Evolutionary conservation across 1,140 invertebrate species (phyloP).

Genomic region (Pectinophora gossypiella): DNA sequence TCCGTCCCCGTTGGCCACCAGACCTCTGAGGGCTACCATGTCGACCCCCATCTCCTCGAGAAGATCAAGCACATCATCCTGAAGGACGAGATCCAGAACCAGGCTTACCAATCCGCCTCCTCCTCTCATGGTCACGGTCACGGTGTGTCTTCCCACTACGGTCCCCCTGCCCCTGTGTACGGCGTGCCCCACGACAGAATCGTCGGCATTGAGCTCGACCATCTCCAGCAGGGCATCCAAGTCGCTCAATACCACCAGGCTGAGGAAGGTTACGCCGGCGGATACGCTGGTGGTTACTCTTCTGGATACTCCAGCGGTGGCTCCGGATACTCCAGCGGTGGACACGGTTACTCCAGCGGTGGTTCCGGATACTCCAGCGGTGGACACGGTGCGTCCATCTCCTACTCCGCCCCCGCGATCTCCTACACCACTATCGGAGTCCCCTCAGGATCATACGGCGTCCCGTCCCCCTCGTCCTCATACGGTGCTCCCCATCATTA

Average conservation of each 20-base stretch:
- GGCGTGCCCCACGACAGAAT: conserved; percentile 77
- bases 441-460: conserved; percentile 69
- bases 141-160: conserved; percentile 77
- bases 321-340: conserved; percentile 27
- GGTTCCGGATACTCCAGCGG: conserved; percentile 36
- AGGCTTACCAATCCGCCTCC: conserved; percentile 60
- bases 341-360: conserved; percentile 32
- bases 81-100: conserved; percentile 83
- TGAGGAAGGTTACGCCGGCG: conserved; percentile 60
- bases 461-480: conserved; percentile 60
- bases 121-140: conserved; percentile 66
- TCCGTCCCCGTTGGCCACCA: conserved; percentile 84
- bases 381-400: conserved; percentile 24
- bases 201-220: conserved; percentile 79
- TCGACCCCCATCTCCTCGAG: conserved; percentile 85
- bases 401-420: conserved; percentile 45
- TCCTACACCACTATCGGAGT: conserved; percentile 64
- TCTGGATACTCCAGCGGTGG: conserved; percentile 39
- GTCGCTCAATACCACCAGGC: conserved; percentile 79
- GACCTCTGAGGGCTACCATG: conserved; percentile 85
- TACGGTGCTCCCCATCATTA: conserved; percentile 68
- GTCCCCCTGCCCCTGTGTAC: conserved; percentile 73
- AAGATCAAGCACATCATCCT: conserved; percentile 88
- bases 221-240: conserved; percentile 80
- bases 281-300: conserved; percentile 30